Conservation (phyloP, 2,113 vertebrate species). For the Anarrhichthys ocellatus region DNA sequence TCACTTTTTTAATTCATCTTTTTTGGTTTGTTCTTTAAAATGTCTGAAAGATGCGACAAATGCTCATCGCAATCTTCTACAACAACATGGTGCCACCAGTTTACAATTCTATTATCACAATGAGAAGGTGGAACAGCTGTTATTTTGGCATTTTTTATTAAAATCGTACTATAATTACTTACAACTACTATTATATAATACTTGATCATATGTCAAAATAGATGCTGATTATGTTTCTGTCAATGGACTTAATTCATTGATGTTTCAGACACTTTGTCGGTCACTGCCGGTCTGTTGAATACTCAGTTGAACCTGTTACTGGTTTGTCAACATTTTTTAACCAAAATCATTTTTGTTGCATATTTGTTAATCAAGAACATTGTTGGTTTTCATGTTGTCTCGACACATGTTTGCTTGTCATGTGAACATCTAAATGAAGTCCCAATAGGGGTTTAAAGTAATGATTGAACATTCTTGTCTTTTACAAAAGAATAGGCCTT, state of each 20-base stretch:
- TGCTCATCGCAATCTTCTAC: neutral
- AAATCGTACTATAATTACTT: neutral
- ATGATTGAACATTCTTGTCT: neutral
- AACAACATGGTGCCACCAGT: neutral
- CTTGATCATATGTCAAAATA: neutral
- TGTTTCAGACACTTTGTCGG: neutral
- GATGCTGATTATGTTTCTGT: neutral
- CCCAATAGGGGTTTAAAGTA: neutral
- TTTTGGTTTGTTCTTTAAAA: neutral
- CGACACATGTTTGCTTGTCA: neutral
- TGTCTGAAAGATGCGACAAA: neutral
- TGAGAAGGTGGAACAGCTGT: neutral
- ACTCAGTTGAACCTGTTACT: neutral
- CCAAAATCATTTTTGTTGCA: neutral
- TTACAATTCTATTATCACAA: neutral
- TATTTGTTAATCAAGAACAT: constrained; percentile 12
- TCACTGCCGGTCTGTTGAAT: neutral
- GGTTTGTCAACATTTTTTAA: constrained; percentile 13
- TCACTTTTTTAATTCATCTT: neutral
- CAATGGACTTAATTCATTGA: neutral
- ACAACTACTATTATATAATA: too few relatives aligned
- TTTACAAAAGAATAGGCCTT: neutral
- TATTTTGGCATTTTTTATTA: neutral
- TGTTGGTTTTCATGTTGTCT: neutral
- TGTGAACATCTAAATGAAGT: neutral